Evolutionary conservation across 30 jellyfish, hydroid and myxozoan species (phyloP).

Genomic region (Cassiopea xamachana): DNA sequence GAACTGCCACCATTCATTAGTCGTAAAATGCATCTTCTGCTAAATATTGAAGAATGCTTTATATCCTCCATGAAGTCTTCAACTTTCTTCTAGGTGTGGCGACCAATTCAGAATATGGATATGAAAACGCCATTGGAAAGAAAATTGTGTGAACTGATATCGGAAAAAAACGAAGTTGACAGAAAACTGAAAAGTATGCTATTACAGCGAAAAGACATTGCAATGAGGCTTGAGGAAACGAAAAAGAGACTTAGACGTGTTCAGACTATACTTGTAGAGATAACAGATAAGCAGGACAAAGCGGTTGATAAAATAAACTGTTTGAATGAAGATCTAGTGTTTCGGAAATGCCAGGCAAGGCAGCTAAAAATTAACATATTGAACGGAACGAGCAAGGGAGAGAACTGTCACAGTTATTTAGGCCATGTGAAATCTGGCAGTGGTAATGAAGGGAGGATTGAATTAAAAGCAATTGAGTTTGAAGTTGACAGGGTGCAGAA

Average conservation of each 20-base stretch:
- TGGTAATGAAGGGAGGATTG: constrained; percentile 32
- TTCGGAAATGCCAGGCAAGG: constrained; percentile 2
- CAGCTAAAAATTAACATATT: constrained; percentile 31
- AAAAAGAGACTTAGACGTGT: neutral
- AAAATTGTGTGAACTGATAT: constrained; percentile 41
- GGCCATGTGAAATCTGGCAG: neutral
- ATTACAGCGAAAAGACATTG: constrained; percentile 1
- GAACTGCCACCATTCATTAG: too few relatives aligned
- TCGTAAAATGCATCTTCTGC: too few relatives aligned
- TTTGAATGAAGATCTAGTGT: constrained; percentile 1
- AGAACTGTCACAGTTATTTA: neutral
- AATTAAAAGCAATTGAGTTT: constrained; percentile 25
- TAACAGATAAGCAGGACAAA: neutral
- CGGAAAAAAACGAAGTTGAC: constrained; percentile 23
- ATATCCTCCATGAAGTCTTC: neutral
- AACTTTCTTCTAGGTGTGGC: constrained; percentile 34
- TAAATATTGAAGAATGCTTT: too few relatives aligned
- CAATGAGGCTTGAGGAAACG: constrained; percentile 17
- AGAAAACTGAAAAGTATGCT: neutral
- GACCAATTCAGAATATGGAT: constrained; percentile 50
- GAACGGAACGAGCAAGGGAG: neutral
- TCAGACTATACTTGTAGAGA: neutral
- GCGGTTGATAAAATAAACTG: neutral
- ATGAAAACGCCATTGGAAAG: constrained; percentile 56
- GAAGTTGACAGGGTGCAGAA: constrained; percentile 41